Evolutionary conservation across 2,797 vertebrate species (phyloP).

Genomic region (Okamejei kenojei): DNA sequence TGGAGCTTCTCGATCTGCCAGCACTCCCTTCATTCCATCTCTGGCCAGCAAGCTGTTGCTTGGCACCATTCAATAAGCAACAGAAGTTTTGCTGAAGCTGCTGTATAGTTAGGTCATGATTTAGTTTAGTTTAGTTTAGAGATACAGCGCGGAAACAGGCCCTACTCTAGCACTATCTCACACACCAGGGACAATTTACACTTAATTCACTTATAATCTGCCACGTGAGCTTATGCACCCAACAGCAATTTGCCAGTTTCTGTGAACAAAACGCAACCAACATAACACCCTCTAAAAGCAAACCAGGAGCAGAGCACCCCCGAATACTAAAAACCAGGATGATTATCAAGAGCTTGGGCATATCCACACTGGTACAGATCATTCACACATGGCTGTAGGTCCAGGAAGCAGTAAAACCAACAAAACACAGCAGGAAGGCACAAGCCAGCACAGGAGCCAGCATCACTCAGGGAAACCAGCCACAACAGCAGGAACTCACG

Average conservation of each 20-base stretch:
- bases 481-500: conserved; percentile 25
- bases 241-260: background rate
- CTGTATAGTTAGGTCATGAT: background rate
- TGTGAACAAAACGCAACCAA: background rate
- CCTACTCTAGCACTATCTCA: too few species aligned
- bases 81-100: too few species aligned
- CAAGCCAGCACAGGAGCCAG: background rate
- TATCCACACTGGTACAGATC: background rate
- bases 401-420: background rate
- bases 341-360: background rate
- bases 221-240: background rate
- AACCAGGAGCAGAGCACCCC: background rate
- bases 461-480: conserved; percentile 26
- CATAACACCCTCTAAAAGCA: background rate
- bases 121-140: too few species aligned
- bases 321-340: background rate
- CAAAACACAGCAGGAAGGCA: background rate
- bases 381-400: background rate
- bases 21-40: background rate
- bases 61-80: background rate
- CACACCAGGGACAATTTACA: too few species aligned
- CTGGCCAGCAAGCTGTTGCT: background rate
- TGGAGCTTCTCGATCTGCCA: background rate
- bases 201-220: background rate
- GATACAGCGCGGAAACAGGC: too few species aligned